Base-by-base conservation (phyloP, 2,888 invertebrate species). In the Melanargia galathea region DNA sequence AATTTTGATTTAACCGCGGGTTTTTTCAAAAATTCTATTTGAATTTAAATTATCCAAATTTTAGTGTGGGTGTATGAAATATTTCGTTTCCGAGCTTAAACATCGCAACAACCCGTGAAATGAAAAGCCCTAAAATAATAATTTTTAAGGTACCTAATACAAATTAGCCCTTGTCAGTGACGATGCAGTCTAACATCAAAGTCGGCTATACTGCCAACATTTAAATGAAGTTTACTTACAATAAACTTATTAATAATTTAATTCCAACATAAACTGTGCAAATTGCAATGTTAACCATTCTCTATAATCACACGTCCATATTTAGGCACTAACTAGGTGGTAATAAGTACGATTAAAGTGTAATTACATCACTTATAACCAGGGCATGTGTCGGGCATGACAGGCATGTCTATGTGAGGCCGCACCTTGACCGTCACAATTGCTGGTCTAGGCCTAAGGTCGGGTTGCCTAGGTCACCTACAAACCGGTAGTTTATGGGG, bases 351-450 rank as follows among this genome's bases (percentile, higher is more conserved):
- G 11, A 13, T 51, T 51, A 20, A 6, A 33, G 5, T 26, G 5
- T 52, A 52, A 52, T 35, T 20, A 52, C 20, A 52, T 18, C 33
- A 20, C 7, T 52, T 20, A 52, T 35, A 35, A 22, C 52, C 7
- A 16, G 33, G 20, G 52, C 30, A 51, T 51, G 51, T 35, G 35
- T 20, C 20, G 11, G 52, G 26, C 30, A 49, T 30, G 16, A 10
- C 46, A 13, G 46, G 46, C 46, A 46, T 49, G n/a, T 13, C 33
- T n/a, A 11, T 6, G 6, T 18, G 18, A 52, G 52, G 35, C 52
- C 52, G 18, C 35, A 13, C 52, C 52, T 52, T 35, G 52, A 35
- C 52, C 52, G 52, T 20, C 52, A 49, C 16, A 6, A 2, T 13
- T 5, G 52, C 33, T 33, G 33, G 13, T 18, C 51, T 30, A 18